phyloP scores from a whole-genome alignment of 1,140 invertebrate species.

The Dryas iulia region DNA sequence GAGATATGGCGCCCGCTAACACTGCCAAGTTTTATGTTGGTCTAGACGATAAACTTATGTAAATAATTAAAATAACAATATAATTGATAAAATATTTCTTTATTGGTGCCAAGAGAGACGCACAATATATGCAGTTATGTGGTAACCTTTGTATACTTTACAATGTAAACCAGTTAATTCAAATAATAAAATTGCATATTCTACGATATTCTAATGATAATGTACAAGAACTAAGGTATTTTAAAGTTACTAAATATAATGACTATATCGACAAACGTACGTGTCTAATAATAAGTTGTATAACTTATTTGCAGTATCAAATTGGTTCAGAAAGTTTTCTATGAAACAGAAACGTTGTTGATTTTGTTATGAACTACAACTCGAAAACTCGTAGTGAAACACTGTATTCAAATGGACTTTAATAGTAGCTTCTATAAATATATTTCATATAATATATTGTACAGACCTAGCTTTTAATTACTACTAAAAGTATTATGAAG shows the following conservation, averaged over 20 bases:
- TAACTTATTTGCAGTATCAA: constrained; percentile 27
- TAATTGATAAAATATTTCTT: neutral
- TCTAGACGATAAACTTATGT: constrained; percentile 36
- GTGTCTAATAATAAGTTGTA: neutral
- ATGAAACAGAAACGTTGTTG: constrained; percentile 60
- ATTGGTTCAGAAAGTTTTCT: constrained; percentile 54
- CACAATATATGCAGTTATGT: constrained; percentile 60
- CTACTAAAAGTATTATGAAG: neutral
- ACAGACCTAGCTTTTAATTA: neutral
- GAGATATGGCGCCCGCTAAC: constrained; percentile 59
- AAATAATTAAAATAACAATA: neutral
- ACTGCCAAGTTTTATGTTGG: constrained; percentile 34
- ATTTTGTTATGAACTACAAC: constrained; percentile 56
- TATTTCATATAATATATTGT: neutral
- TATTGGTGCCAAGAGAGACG: constrained; percentile 4
- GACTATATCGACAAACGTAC: neutral
- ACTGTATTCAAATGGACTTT: constrained; percentile 46
- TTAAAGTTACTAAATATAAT: neutral
- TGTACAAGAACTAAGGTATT: too few species aligned
- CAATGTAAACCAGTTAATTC: neutral
- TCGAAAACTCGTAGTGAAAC: constrained; percentile 56
- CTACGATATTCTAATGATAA: too few species aligned
- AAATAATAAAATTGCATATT: neutral
- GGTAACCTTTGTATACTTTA: neutral
- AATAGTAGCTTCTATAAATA: constrained; percentile 31